Percentiles rank a stretch among this genome's conserved stretches.
Conservation (phyloP, 2,888 invertebrate species). For the Spodoptera picta region DNA sequence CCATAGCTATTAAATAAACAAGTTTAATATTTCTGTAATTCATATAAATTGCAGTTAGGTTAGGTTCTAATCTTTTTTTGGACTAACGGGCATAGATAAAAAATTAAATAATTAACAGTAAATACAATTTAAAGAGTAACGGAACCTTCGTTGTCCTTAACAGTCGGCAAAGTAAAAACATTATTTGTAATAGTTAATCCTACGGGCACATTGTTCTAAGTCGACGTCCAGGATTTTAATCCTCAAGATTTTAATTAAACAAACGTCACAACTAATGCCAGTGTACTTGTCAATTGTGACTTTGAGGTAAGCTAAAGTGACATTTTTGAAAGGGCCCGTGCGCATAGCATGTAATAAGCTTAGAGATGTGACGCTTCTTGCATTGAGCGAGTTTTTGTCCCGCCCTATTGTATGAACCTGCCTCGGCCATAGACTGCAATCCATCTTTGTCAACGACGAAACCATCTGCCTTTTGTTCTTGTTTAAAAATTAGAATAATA, state of each 20-base stretch:
- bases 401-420: slow-evolving; percentile 72
- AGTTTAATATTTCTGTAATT: no score
- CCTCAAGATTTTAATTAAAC: slow-evolving; percentile 69
- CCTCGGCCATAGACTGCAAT: slow-evolving; percentile 71
- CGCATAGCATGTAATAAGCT: slow-evolving; percentile 79
- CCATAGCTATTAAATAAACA: no score
- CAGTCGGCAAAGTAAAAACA: slow-evolving; percentile 12
- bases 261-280: slow-evolving; percentile 73
- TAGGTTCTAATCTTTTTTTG: neutral
- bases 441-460: slow-evolving; percentile 79
- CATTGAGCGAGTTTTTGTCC: slow-evolving; percentile 75
- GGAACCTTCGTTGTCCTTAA: slow-evolving; percentile 6
- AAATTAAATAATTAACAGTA: slow-evolving; percentile 14
- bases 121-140: slow-evolving; percentile 14
- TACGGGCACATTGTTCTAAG: slow-evolving; percentile 40
- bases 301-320: slow-evolving; percentile 73
- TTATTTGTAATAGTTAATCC: slow-evolving; percentile 9
- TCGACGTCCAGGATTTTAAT: slow-evolving; percentile 55
- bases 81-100: slow-evolving; percentile 18
- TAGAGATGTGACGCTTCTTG: slow-evolving; percentile 70
- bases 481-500: slow-evolving; percentile 84
- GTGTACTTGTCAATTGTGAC: slow-evolving; percentile 63
- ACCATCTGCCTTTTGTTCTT: slow-evolving; percentile 82
- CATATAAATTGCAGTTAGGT: no score
- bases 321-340: slow-evolving; percentile 78